Evolutionary conservation across 2,888 invertebrate species (phyloP).

Genomic region (Byasa hedistus): DNA sequence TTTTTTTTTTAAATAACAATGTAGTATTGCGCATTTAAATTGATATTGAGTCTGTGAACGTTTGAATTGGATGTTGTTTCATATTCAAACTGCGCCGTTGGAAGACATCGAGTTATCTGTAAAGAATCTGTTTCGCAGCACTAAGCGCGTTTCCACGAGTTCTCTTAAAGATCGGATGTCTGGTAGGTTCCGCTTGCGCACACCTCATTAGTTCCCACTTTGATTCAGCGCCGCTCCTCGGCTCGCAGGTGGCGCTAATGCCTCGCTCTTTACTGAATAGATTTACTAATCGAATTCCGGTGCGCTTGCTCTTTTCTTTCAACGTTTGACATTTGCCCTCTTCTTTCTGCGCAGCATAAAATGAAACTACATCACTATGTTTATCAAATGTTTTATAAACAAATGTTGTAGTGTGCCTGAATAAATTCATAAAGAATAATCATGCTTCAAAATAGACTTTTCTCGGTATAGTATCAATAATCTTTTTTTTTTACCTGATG

Average conservation of each 20-base stretch:
- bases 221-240: constrained; percentile 47
- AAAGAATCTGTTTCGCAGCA: constrained; percentile 34
- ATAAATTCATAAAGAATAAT: no score
- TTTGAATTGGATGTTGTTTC: not conserved
- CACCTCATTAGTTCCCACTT: constrained; percentile 65
- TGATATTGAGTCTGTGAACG: not conserved
- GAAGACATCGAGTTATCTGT: constrained; percentile 13
- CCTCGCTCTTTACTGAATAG: constrained; percentile 46
- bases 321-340: constrained; percentile 23
- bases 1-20: no score
- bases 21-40: no score
- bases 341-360: not conserved
- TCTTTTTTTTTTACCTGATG: no score
- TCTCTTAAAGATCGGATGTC: constrained; percentile 50
- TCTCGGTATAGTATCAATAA: no score
- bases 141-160: constrained; percentile 43
- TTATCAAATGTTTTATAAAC: no score
- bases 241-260: constrained; percentile 55
- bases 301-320: constrained; percentile 34
- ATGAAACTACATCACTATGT: not conserved
- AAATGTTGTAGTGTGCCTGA: no score
- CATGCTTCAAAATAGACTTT: no score
- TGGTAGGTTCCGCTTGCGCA: constrained; percentile 45
- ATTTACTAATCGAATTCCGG: constrained; percentile 45
- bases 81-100: constrained; percentile 6